Percentiles rank a stretch among this genome's conserved stretches.
These are phyloP conservation scores for Calosoma granatense DNA, from an alignment of 1,140 invertebrate species.

Conservation along the genomic window DNA sequence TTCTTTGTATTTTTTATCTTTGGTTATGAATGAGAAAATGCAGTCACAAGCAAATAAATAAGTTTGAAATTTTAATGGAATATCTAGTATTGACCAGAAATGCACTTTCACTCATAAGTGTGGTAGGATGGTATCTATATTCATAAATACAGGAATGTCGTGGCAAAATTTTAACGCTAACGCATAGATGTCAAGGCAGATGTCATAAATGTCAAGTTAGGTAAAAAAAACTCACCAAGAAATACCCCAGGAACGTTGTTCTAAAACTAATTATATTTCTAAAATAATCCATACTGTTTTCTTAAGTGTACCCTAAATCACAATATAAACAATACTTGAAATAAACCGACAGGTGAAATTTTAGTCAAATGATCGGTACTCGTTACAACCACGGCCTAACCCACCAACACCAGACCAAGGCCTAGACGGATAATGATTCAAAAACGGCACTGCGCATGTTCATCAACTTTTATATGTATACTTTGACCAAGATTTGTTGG, in stretches of 20 bases:
- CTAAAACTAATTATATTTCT: not conserved
- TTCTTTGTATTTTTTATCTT: too few species aligned
- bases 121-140: not conserved
- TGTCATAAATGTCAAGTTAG: constrained; percentile 4
- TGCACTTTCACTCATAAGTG: too few species aligned
- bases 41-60: too few species aligned
- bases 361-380: not conserved
- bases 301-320: not conserved
- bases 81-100: too few species aligned
- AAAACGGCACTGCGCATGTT: too few species aligned
- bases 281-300: not conserved
- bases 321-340: not conserved
- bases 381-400: not conserved
- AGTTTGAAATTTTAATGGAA: too few species aligned
- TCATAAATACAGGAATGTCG: constrained; percentile 3
- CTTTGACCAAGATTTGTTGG: too few species aligned
- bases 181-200: not conserved
- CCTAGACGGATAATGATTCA: too few species aligned
- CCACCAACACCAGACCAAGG: not conserved
- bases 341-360: not conserved
- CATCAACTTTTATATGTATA: too few species aligned
- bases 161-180: constrained; percentile 1
- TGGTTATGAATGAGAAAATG: not conserved
- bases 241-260: not conserved
- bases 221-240: not conserved